Evolutionary conservation across 1,140 invertebrate species (phyloP), one percentile per base, ranked within the genome.

Genomic region (Drosophila elegans): DNA sequence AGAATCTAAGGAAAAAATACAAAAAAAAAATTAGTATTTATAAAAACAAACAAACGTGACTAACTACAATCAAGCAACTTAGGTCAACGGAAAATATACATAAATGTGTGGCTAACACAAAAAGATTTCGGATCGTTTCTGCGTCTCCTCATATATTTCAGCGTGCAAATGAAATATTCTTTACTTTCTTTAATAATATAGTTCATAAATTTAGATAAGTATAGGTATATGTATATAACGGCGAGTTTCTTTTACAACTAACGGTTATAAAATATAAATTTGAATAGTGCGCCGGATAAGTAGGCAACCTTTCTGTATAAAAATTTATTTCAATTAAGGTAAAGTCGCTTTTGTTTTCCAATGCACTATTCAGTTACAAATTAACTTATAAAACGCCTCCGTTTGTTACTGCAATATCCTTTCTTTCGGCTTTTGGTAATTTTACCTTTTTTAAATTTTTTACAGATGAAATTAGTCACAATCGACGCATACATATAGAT

Each of bases 11-110:
- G 32, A 46, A 38, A 29, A 42, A 29, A 12, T 73, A 78, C 68
- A 63, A 61, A 67, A 51, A 82, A 62, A 29, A 36, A 53, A 48
- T 21, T 21, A 6, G 12, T 32, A 74, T 46, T 34, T 38, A 48
- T 42, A 79, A 57, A 64, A 66, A 61, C 69, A 78, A 74, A 84
- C 74, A 83, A 76, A 77, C 44, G 41, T 57, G 57, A 63, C 64
- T 80, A 83, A 83, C 80, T 83, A 83, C 80, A 63, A 55, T 84
- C 80, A 88, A 86, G 79, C 84, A 86, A 86, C 75, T 88, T 76
- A 88, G 60, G 42, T 53, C 64, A 79, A 78, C 51, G 62, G 53
- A 79, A 56, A 72, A 59, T 64, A 64, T 60, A 68, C 57, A 71
- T 69, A 68, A 46, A 48, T 39, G n/a, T 34, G n/a, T 51, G n/a